Conservation (phyloP, 2,888 invertebrate genomes). For the Scaptomyza parva region DNA sequence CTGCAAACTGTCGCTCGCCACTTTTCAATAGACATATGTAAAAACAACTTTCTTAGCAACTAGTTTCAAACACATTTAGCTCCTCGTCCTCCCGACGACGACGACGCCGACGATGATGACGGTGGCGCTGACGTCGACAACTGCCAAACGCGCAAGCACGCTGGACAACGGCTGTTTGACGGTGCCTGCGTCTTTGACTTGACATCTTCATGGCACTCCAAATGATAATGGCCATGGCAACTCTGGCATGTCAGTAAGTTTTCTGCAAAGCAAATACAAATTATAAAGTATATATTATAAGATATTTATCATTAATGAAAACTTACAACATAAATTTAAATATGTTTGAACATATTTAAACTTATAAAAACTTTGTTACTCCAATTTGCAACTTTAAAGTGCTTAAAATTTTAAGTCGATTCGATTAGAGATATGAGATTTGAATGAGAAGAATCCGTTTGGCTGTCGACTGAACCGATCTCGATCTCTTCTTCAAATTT, state of each 20-base stretch:
- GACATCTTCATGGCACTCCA: conserved; percentile 50
- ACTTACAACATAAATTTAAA: too few relatives aligned
- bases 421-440: too few relatives aligned
- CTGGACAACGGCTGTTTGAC: conserved; percentile 43
- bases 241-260: conserved; percentile 40
- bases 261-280: conserved; percentile 19
- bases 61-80: conserved; percentile 37
- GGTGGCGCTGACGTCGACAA: conserved; percentile 9
- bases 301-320: too few relatives aligned
- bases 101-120: not conserved
- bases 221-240: conserved; percentile 50
- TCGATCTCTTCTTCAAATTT: too few relatives aligned
- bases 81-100: not conserved
- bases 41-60: conserved; percentile 31
- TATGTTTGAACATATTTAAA: too few relatives aligned
- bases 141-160: conserved; percentile 34
- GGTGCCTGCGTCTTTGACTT: conserved; percentile 34
- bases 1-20: conserved; percentile 8
- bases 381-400: too few relatives aligned
- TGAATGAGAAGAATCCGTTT: too few relatives aligned
- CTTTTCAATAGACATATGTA: conserved; percentile 10
- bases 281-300: too few relatives aligned
- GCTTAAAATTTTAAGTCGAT: too few relatives aligned
- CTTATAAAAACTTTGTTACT: too few relatives aligned
- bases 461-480: too few relatives aligned